phyloP scores from a whole-genome alignment of 2,797 vertebrate species.

The Rhadinocentrus ornatus region DNA sequence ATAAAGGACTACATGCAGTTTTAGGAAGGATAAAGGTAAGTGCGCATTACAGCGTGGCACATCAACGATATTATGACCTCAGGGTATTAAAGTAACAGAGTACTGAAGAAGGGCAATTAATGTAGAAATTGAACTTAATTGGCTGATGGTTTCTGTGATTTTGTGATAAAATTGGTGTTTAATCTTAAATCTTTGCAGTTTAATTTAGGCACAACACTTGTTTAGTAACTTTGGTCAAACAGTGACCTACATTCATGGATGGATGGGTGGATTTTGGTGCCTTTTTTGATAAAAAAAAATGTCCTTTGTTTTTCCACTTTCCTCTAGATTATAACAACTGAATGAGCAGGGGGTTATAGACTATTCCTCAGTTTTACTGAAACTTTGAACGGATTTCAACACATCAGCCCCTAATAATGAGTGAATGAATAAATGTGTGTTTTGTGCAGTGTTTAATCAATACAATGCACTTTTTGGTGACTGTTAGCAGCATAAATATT shows the following conservation, averaged over 20 bases:
- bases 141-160: constrained; percentile 10
- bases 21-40: constrained; percentile 36
- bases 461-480: not conserved
- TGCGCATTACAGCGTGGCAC: constrained; percentile 41
- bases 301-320: not conserved
- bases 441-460: not conserved
- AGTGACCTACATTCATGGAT: not conserved
- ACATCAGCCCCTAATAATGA: not conserved
- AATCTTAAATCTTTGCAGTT: not conserved
- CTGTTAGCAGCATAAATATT: not conserved
- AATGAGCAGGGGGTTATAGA: not conserved
- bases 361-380: too few relatives aligned
- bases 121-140: constrained; percentile 5
- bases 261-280: not conserved
- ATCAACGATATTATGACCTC: constrained; percentile 47
- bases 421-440: not conserved
- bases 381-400: not conserved
- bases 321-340: not conserved
- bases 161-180: not conserved
- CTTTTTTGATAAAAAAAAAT: not conserved
- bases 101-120: constrained; percentile 15
- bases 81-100: constrained; percentile 32
- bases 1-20: constrained; percentile 38
- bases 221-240: not conserved
- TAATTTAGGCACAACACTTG: not conserved